Conservation (phyloP, 2,888 invertebrate genomes). For the Diploptera punctata region DNA sequence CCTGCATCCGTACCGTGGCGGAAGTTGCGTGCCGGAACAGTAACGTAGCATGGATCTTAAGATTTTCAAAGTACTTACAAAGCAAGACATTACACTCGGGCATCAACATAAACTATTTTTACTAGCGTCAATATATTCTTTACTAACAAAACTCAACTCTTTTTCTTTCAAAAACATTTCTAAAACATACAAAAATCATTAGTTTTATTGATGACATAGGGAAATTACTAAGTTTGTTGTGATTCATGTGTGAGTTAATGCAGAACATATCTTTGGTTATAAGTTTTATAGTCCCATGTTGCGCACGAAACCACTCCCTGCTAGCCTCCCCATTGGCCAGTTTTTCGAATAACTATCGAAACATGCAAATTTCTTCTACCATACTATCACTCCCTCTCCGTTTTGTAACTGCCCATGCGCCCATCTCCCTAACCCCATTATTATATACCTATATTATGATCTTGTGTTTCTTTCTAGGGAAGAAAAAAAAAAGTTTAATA, state of each 20-base stretch:
- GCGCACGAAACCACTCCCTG: slow-evolving; percentile 28
- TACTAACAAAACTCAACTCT: neutral
- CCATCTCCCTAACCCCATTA: neutral
- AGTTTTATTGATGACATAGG: neutral
- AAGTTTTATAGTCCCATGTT: slow-evolving; percentile 18
- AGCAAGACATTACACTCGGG: neutral
- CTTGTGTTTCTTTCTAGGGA: slow-evolving; percentile 5
- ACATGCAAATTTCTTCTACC: slow-evolving; percentile 44
- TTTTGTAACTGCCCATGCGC: neutral
- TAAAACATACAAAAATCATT: too few species aligned
- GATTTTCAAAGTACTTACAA: neutral
- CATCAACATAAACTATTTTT: neutral
- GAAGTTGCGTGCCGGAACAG: slow-evolving; percentile 14
- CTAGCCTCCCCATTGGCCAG: slow-evolving; percentile 32
- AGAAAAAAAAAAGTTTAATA: neutral
- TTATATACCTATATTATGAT: neutral
- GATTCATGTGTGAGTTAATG: neutral
- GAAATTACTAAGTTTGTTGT: neutral
- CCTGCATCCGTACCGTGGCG: neutral
- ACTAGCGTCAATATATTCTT: neutral
- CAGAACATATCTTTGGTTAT: slow-evolving; percentile 9
- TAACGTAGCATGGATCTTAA: slow-evolving; percentile 13
- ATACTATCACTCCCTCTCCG: neutral
- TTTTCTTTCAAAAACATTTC: neutral
- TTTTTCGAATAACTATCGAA: slow-evolving; percentile 38